Base-by-base conservation (phyloP, 2,113 vertebrate species). In the Myiopsitta monachus region DNA sequence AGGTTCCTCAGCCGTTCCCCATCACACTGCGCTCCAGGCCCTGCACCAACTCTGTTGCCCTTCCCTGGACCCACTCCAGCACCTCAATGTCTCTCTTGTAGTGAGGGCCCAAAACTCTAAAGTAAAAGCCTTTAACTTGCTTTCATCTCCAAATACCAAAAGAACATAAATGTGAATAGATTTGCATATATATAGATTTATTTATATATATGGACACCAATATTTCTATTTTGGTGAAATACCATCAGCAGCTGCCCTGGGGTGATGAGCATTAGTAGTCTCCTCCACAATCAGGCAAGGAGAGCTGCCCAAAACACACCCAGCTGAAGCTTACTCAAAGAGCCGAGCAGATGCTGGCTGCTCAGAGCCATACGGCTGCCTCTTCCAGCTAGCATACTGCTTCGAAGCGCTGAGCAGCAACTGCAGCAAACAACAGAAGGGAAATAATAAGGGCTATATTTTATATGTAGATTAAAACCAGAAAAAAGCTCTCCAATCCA, bases 381-480 rank as follows among this genome's bases (percentile, higher is more conserved):
- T 95, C 44, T 68, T 92, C 89, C 95, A 55, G 47, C 69, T 36
- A 72, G 47, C 94, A 79, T 38, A 84, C 73, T 57, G 75, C 63
- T 66, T 83, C 85, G 26, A 72, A 92, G 93, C 0, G 18, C 91
- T 76, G 82, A 88, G 68, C 83, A 90, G 94, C 90, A 96, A 97
- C 92, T 61, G 90, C 68, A 92, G 83, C 79, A 96, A 96, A 95
- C 89, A 95, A 92, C 74, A 96, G 89, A 92, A 64, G 89, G 84
- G 81, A 86, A 90, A 89, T 89, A 84, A 93, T 83, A 89, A 91
- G n/a, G 86, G 55, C 85, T 77, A 31, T 91, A 92, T 69, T 90
- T 94, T 79, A 83, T 19, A 62, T 52, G 83, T 3, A 57, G 67
- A 83, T 80, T 86, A 18, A 79, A 79, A 38, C 36, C 57, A 44